These are phyloP conservation scores for Pseudolycoriella hygida DNA, from an alignment of 2,888 invertebrate species.

Conservation along the genomic window DNA sequence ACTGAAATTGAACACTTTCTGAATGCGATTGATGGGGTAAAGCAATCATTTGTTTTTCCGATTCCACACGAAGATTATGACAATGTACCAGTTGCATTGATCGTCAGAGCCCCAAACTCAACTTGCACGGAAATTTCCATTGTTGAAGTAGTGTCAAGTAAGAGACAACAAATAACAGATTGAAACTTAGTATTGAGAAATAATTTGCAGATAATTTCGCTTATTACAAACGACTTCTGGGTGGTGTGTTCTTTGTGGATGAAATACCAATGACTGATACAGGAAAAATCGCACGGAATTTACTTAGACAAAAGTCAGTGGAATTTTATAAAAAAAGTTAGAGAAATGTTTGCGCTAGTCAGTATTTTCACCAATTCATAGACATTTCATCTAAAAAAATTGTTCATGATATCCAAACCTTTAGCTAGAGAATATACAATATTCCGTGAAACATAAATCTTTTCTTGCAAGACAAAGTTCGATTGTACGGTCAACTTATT, in stretches of 20 bases:
- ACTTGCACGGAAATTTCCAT: slow-evolving; percentile 5
- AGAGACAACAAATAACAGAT: background rate
- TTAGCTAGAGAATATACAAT: no score
- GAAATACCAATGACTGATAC: slow-evolving; percentile 5
- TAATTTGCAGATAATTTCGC: slow-evolving; percentile 3
- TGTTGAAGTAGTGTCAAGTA: slow-evolving; percentile 3
- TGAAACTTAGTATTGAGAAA: no score
- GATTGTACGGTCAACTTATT: no score
- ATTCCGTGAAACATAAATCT: no score
- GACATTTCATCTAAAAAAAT: no score
- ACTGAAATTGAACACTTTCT: background rate
- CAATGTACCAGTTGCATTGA: background rate
- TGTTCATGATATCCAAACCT: no score
- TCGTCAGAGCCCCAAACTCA: background rate
- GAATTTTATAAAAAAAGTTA: no score
- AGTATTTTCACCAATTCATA: no score
- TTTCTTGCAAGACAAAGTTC: no score
- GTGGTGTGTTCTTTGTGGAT: slow-evolving; percentile 7
- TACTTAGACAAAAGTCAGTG: no score
- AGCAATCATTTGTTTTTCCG: background rate
- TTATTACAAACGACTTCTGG: slow-evolving; percentile 6
- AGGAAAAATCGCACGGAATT: slow-evolving; percentile 2
- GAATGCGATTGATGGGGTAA: background rate
- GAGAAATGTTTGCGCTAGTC: no score
- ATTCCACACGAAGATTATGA: background rate